Evolutionary conservation across 2,113 vertebrate genomes (phyloP).

Genomic region (Dendropsophus ebraccatus): DNA sequence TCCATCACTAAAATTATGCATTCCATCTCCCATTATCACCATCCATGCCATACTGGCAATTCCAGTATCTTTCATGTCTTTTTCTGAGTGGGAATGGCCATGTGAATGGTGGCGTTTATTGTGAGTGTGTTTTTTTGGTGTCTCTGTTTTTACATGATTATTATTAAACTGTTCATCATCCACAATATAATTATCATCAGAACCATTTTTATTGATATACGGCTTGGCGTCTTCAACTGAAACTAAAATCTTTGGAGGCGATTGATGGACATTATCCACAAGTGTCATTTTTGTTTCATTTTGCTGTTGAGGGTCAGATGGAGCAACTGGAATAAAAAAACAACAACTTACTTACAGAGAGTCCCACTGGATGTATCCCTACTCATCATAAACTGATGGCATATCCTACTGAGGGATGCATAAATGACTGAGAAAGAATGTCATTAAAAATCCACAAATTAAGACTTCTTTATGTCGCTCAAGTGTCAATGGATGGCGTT

Average conservation of each 20-base stretch:
- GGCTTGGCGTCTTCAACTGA: constrained; percentile 70
- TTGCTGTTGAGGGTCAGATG: constrained; percentile 80
- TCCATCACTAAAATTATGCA: constrained; percentile 99
- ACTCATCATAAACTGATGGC: too few species aligned
- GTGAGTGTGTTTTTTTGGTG: constrained; percentile 77
- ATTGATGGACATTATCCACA: constrained; percentile 79
- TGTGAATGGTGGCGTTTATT: constrained; percentile 88
- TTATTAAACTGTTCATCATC: constrained; percentile 67
- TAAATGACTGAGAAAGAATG: too few species aligned
- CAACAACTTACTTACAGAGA: too few species aligned
- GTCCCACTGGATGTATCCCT: too few species aligned
- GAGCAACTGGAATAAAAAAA: constrained; percentile 61
- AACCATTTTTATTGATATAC: constrained; percentile 69
- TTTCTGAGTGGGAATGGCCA: constrained; percentile 93
- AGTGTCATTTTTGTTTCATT: constrained; percentile 89
- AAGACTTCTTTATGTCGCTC: too few species aligned
- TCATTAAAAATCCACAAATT: too few species aligned
- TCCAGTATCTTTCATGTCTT: constrained; percentile 94
- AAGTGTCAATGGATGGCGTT: too few species aligned
- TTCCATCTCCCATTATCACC: constrained; percentile 99
- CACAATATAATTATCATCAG: constrained; percentile 65
- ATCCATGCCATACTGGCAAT: constrained; percentile 99
- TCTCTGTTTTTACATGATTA: constrained; percentile 71
- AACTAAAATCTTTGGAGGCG: constrained; percentile 77
- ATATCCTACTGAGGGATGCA: too few species aligned